Base-by-base conservation (phyloP, 1,140 invertebrate species). In the Colletes latitarsis region DNA sequence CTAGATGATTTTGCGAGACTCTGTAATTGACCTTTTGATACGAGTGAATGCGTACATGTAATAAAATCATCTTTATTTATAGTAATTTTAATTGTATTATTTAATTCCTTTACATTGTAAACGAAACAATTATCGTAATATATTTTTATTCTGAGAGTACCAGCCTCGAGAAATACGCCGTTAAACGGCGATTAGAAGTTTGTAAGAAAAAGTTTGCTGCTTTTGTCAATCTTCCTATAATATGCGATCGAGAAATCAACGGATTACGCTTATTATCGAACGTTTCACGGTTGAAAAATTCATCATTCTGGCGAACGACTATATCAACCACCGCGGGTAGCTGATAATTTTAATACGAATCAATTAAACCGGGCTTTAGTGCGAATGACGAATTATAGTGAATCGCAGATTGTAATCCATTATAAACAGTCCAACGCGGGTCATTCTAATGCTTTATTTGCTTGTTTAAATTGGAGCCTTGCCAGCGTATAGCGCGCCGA, bases 21-120 rank as follows among this genome's bases (percentile, higher is more conserved):
- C 10, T 55, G 39, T 21, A 73, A 62, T 14, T 76, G 19, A 57
- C 66, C 41, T 85, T 88, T 85, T 87, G 63, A 89, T 85, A 87
- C 81, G 68, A 84, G 73, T 60, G 68, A 83, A 57, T 81, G 75
- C 70, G 69, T 66, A 79, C 72, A 68, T 52, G 49, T 79, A 79
- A 83, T 82, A 86, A 88, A 85, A 64, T 64, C 15, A 82, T 83
- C 82, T 87, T 39, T 89, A 90, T 89, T 91, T 91, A 88, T 89
- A 88, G 46, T 79, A 80, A 69, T 80, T 64, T 73, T 21, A 10
- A 15, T 55, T 21, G 10, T 6, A 15, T 41, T 30, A 66, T 14
- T 46, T 14, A 8, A 17, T 41, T 41, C 3, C 9, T 53, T 10
- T 4, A 1, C 10, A 46, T 0, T 49, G 10, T 10, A 58, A 39